phyloP scores from a whole-genome alignment of 2,113 vertebrate species.

The Charina bottae region DNA sequence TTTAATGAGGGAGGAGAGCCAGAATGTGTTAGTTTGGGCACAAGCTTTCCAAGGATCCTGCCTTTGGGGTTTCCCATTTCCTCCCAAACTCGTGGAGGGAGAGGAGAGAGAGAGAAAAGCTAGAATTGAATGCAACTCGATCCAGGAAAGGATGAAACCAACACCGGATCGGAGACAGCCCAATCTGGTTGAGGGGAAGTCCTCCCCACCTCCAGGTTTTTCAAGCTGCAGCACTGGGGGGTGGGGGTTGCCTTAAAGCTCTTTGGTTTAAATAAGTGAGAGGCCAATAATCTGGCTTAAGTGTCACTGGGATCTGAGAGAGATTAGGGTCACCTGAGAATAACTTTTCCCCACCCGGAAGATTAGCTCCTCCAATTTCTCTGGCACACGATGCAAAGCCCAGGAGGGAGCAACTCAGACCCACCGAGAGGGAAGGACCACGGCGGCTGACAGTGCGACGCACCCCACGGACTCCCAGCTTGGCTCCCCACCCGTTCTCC shows the following conservation, averaged over 20 bases:
- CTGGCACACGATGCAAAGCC: neutral
- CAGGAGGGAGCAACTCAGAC: neutral
- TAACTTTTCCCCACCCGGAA: slow-evolving; percentile 13
- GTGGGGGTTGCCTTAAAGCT: neutral
- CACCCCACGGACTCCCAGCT: slow-evolving; percentile 30
- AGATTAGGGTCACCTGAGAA: slow-evolving; percentile 70
- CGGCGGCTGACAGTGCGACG: neutral
- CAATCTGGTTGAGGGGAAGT: rapidly evolving
- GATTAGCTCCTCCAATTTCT: no score
- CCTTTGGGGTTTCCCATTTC: slow-evolving; percentile 4
- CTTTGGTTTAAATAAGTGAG: slow-evolving; percentile 50
- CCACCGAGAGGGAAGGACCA: no score
- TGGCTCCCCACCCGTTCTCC: neutral
- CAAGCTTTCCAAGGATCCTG: slow-evolving; percentile 65
- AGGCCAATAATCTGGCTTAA: slow-evolving; percentile 67
- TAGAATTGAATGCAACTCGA: slow-evolving; percentile 30
- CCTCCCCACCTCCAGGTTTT: neutral
- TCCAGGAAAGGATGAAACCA: slow-evolving; percentile 57
- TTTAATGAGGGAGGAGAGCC: slow-evolving; percentile 70
- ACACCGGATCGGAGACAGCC: slow-evolving; percentile 54
- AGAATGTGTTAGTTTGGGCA: slow-evolving; percentile 66
- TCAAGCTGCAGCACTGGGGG: neutral
- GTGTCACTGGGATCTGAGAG: neutral
- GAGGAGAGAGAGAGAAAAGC: slow-evolving; percentile 36
- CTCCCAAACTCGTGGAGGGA: neutral